Evolutionary conservation across 2,888 invertebrate genomes (phyloP).

Genomic region (Eutolmus rufibarbis): DNA sequence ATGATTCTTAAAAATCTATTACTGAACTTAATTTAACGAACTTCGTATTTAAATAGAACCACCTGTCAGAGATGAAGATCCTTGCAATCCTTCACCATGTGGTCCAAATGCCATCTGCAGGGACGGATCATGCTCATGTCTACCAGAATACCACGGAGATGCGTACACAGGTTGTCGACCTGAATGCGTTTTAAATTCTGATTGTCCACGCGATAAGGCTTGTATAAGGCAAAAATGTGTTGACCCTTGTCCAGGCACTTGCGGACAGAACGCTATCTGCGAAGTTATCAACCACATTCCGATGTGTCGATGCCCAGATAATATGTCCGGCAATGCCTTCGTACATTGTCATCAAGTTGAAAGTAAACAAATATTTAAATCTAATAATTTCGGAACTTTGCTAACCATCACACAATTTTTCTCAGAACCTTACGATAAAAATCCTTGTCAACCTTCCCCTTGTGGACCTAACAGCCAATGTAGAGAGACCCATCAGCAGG

Average conservation of each 20-base stretch:
- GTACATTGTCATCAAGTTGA: constrained; percentile 63
- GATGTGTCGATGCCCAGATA: constrained; percentile 70
- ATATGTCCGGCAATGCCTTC: constrained; percentile 73
- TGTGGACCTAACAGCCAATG: constrained; percentile 82
- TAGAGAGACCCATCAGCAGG: constrained; percentile 65
- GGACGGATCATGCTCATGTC: constrained; percentile 71
- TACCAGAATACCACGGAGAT: constrained; percentile 69
- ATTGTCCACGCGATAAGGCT: constrained; percentile 72
- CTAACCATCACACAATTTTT: not conserved
- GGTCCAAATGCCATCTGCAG: constrained; percentile 74
- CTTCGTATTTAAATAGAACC: constrained; percentile 53
- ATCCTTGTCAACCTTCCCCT: constrained; percentile 78
- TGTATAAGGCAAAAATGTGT: constrained; percentile 75
- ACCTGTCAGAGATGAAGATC: constrained; percentile 60
- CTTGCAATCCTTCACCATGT: constrained; percentile 74
- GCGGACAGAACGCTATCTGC: constrained; percentile 74
- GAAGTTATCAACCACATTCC: constrained; percentile 76
- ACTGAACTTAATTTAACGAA: not conserved
- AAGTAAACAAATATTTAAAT: constrained; percentile 35
- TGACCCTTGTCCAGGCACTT: constrained; percentile 77
- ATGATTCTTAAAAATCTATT: constrained; percentile 54
- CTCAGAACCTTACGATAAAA: constrained; percentile 53
- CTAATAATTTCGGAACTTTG: not conserved
- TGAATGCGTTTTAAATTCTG: constrained; percentile 74
- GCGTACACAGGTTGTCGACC: constrained; percentile 77